Base-by-base conservation (phyloP, 2,888 invertebrate species). In the Cynaeus angustus region DNA sequence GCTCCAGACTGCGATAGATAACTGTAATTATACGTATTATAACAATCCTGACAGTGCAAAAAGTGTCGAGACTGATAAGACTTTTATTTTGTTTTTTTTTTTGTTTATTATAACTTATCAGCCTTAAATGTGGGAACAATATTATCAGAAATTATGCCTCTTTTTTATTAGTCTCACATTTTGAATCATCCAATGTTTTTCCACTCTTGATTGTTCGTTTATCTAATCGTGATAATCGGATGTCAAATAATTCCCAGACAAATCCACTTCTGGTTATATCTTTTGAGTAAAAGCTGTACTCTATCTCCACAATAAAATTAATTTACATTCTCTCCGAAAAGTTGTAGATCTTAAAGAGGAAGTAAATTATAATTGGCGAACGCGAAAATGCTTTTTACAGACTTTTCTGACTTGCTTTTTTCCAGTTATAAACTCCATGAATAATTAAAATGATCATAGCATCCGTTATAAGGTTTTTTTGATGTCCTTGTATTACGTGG, bases 301-400 rank as follows among this genome's bases (percentile, higher is more conserved):
- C 16, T 7, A 6, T 46, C 46, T 9, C 16, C 21, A 14, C 46
- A 46, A 46, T 21, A 9, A 46, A 46, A 46, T 14, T 16, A 55
- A 55, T 55, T 55, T 55, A 55, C 55, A 38, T 55, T 38, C 37
- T 38, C 55, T 12, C 14, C 21, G 28, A 55, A 53, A 55, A 55
- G 14, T 38, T 38, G 38, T 37, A 55, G 13, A 52, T 52, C 52
- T 33, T 52, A 30, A 52, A 52, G 8, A 12, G 14, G 13, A 30
- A 37, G 21, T 55, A 55, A 55, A 55, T 38, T 38, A 38, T 38
- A 55, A 38, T 55, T 55, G 55, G 52, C 38, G 37, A 16, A 38
- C 38, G 37, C 14, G 38, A 6, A 55, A 55, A 55, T 16, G 55
- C 55, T 55, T 6, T 41, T 41, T 37, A 37, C 12, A 10, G 41